Evolutionary conservation across 2,113 vertebrate species (phyloP).

Genomic region (Galemys pyrenaicus): DNA sequence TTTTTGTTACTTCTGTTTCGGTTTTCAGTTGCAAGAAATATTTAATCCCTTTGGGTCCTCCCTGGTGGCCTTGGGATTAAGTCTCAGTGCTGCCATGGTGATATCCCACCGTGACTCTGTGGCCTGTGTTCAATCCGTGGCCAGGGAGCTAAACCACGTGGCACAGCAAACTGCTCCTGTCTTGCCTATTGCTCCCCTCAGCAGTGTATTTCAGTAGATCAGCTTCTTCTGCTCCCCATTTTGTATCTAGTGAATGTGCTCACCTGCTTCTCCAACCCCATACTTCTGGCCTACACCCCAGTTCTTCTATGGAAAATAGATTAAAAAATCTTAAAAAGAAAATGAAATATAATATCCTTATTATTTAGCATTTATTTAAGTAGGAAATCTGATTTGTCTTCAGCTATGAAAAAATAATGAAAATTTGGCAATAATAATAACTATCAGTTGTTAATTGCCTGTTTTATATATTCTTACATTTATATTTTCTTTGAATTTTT

Average conservation of each 20-base stretch:
- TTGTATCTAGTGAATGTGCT: too few relatives aligned
- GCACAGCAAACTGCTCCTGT: too few relatives aligned
- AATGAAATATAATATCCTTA: background rate
- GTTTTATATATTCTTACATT: background rate
- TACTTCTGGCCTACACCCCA: too few relatives aligned
- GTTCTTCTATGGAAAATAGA: too few relatives aligned
- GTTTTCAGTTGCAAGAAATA: slow-evolving; percentile 21
- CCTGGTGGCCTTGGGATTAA: too few relatives aligned
- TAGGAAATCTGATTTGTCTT: background rate
- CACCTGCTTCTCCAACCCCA: too few relatives aligned
- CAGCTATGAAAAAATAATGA: slow-evolving; percentile 30
- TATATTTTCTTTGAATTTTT: slow-evolving; percentile 31
- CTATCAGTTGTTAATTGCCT: background rate
- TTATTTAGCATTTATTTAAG: background rate
- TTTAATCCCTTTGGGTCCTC: background rate
- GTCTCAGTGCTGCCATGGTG: too few relatives aligned
- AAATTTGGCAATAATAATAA: background rate
- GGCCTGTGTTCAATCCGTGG: too few relatives aligned
- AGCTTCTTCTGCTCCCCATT: too few relatives aligned
- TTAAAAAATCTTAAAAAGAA: background rate
- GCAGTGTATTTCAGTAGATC: too few relatives aligned
- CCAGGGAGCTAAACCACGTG: too few relatives aligned
- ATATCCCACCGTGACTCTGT: too few relatives aligned
- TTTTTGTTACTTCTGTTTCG: slow-evolving; percentile 20
- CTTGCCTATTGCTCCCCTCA: background rate